Evolutionary conservation across 2,888 invertebrate species (phyloP), one percentile per base, ranked within the genome.

Genomic region (Cremastinae sp.): DNA sequence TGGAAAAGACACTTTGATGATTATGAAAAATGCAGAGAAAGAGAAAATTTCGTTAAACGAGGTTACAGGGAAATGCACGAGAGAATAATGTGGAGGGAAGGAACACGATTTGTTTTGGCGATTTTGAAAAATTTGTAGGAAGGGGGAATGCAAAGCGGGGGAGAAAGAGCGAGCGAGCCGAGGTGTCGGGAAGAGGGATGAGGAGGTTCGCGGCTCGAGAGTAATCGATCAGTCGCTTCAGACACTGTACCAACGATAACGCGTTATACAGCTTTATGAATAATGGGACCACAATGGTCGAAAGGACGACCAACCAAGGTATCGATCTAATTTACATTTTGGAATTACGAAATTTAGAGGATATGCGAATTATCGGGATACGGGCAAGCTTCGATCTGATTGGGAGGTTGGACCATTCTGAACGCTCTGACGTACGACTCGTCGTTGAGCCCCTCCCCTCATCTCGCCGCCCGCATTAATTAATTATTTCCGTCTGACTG

Each of bases 321-420:
- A 59, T 68, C 74, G 74, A 74, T 49, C 16, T 20, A 62, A 74
- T 74, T 74, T 68, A 62, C 68, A 74, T 68, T 62, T 14, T n/a
- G 4, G 45, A 62, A 34, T 65, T 16, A 74, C 56, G 49, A 62
- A 74, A 62, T 62, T 68, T 49, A 49, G 20, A 62, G 49, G 10
- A 20, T 68, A 61, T 41, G 18, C 59, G 56, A 56, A 74, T 69
- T 74, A 70, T 61, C 70, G 43, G 38, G 61, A 59, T 47, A 36
- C 9, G 41, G 41, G 41, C 22, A 22, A 47, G 22, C 20, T 36
- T 36, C 49, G 61, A 69, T 74, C 62, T 36, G 49, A n/a, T 62
- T 49, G 12, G 51, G 41, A 54, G 56, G 36, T 62, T 49, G 36
- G 38, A 22, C 20, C 12, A 28, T 2, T 10, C 10, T 36, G 5